Base-by-base conservation (phyloP, 1,140 invertebrate genomes). In the Macrostomum lignano region DNA sequence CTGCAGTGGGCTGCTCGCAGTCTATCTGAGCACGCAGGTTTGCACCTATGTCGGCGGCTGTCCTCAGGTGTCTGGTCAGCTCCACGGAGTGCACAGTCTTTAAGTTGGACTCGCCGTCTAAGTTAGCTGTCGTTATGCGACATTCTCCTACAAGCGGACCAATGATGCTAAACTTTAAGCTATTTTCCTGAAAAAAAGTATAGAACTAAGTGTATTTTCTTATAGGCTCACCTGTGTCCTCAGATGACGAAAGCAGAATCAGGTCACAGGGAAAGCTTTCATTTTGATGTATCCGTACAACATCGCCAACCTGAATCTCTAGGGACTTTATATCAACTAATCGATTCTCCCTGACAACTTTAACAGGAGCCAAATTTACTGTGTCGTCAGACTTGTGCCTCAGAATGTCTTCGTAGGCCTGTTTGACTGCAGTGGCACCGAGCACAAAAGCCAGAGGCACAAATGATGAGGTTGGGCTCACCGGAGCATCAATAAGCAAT, bases 391-490 rank as follows among this genome's bases (percentile, higher is more conserved):
- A n/a, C n/a, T n/a, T n/a, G n/a, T n/a, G n/a, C n/a, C n/a, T n/a
- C n/a, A n/a, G n/a, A 25, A 75, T 69, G 60, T 94, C 86, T 61
- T 93, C 86, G 55, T 79, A 88, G 31, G 78, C 66, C 62, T 94
- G 84, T 60, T 94, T 94, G 21, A 93, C 65, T 2, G 78, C 81
- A 0, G 84, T 93, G 9, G 91, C 78, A 37, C 71, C 71, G 4
- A 94, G 65, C 42, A 94, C 82, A 65, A 91, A 52, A 21, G 55
- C 17, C 22, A 54, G 45, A 31, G 53, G 51, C 13, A 88, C 67
- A 70, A 91, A 79, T 1, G 81, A 79, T 22, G 54, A 44, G 38
- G 25, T 56, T 55, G n/a, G n/a, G n/a, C n/a, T n/a, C n/a, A n/a
- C n/a, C n/a, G n/a, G n/a, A n/a, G n/a, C n/a, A n/a, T n/a, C n/a